phyloP scores from a whole-genome alignment of 2,888 invertebrate genomes.

The Elgonia sp. region DNA sequence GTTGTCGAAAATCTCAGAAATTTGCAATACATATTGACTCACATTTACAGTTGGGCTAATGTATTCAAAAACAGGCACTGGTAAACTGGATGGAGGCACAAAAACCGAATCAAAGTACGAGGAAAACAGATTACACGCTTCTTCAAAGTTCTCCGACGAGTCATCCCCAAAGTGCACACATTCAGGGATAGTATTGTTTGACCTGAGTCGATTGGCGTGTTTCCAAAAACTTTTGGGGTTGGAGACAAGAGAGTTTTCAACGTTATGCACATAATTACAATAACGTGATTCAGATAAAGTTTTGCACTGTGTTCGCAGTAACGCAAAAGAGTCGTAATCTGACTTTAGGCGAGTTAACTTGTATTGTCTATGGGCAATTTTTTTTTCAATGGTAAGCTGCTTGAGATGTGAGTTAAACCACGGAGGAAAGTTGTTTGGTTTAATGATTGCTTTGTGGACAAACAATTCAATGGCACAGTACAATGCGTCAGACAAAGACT shows the following conservation, averaged over 20 bases:
- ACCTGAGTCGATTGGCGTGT: not conserved
- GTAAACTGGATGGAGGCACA: too few relatives aligned
- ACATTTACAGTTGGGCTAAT: too few relatives aligned
- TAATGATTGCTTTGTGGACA: not conserved
- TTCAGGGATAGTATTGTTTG: too few relatives aligned
- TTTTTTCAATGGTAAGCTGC: constrained; percentile 15
- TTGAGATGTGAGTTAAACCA: constrained; percentile 21
- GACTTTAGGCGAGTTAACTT: not conserved
- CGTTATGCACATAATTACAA: not conserved
- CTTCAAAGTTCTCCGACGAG: too few relatives aligned
- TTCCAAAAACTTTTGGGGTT: not conserved
- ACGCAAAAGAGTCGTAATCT: not conserved
- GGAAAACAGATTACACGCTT: not conserved
- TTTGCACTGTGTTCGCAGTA: not conserved
- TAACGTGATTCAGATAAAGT: not conserved
- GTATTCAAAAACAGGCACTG: too few relatives aligned
- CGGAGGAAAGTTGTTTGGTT: not conserved
- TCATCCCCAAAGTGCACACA: too few relatives aligned
- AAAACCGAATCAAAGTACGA: not conserved
- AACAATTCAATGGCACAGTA: constrained; percentile 16
- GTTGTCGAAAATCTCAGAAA: not conserved
- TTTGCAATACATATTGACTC: too few relatives aligned
- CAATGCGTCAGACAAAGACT: constrained; percentile 22
- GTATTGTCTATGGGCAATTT: constrained; percentile 7
- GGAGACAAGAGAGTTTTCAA: not conserved